These are phyloP conservation scores for Picus viridis DNA, from an alignment of 2,797 vertebrate genomes.

Conservation along the genomic window DNA sequence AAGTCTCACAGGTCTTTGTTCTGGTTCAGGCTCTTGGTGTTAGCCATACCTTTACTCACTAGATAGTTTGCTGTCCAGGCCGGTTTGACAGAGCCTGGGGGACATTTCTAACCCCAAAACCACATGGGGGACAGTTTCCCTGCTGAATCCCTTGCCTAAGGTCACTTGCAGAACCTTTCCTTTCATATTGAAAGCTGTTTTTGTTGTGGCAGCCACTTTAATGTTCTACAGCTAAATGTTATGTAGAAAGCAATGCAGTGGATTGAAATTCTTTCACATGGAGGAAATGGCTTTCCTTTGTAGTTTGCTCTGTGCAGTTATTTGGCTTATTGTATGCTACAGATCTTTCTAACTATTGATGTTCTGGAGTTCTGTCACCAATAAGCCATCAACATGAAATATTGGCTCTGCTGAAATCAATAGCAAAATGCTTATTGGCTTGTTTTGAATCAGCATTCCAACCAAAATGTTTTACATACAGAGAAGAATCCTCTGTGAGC, in stretches of 20 bases:
- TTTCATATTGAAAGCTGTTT: background rate
- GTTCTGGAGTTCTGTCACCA: slow-evolving; percentile 13
- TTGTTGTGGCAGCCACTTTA: background rate
- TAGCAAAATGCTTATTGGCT: slow-evolving; percentile 38
- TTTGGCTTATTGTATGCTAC: background rate
- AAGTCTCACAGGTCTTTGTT: background rate
- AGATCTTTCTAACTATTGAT: slow-evolving; percentile 34
- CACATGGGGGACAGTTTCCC: background rate
- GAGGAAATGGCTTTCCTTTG: slow-evolving; percentile 19
- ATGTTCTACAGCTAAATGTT: slow-evolving; percentile 18
- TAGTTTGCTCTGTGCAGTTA: slow-evolving; percentile 4
- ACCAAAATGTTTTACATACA: background rate
- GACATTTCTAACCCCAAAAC: background rate
- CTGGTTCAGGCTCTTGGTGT: rapidly evolving
- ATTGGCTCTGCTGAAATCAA: slow-evolving; percentile 23
- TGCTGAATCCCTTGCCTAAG: background rate
- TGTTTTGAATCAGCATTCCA: slow-evolving; percentile 23
- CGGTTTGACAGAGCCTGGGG: background rate
- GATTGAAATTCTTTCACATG: slow-evolving; percentile 17
- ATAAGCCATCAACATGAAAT: slow-evolving; percentile 37
- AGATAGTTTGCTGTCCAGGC: background rate
- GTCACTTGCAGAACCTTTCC: background rate
- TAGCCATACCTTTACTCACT: background rate
- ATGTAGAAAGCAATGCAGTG: background rate
- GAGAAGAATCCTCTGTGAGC: background rate